Evolutionary conservation across 2,113 vertebrate species (phyloP).

Genomic region (Sylvilagus bachmani): DNA sequence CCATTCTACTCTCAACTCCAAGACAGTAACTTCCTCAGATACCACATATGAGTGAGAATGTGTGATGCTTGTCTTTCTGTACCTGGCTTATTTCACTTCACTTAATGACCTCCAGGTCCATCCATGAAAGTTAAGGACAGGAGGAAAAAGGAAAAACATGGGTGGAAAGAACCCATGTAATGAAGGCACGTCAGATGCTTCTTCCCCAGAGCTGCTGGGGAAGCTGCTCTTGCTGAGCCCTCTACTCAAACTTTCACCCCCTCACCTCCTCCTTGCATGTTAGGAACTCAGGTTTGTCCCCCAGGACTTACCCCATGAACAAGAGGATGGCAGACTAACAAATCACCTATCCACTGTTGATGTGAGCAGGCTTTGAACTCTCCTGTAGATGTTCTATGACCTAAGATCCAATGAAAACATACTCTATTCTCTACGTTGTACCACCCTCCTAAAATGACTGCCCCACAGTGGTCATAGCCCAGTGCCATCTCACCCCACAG

Average conservation of each 20-base stretch:
- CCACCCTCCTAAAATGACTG: background rate
- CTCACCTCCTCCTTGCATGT: accelerated
- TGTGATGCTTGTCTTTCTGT: too few relatives aligned
- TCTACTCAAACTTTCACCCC: accelerated
- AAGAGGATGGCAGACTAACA: background rate
- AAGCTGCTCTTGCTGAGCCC: accelerated
- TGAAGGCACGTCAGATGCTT: background rate
- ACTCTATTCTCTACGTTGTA: background rate
- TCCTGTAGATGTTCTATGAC: background rate
- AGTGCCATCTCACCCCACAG: background rate
- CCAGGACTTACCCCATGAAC: background rate
- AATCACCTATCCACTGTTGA: background rate
- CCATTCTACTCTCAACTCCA: too few relatives aligned
- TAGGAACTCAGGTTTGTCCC: background rate
- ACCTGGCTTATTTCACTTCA: too few relatives aligned
- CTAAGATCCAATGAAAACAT: background rate
- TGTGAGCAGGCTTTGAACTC: background rate
- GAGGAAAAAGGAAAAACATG: too few relatives aligned
- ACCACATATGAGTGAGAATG: too few relatives aligned
- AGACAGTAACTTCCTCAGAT: too few relatives aligned
- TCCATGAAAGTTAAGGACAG: background rate
- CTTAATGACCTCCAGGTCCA: too few relatives aligned
- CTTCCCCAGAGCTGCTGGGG: too few relatives aligned
- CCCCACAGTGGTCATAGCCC: background rate
- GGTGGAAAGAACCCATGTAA: accelerated